Percentiles rank a stretch among this genome's conserved stretches.
Evolutionary conservation across 2,888 invertebrate genomes (phyloP).

Genomic region (Eupithecia exiguata): DNA sequence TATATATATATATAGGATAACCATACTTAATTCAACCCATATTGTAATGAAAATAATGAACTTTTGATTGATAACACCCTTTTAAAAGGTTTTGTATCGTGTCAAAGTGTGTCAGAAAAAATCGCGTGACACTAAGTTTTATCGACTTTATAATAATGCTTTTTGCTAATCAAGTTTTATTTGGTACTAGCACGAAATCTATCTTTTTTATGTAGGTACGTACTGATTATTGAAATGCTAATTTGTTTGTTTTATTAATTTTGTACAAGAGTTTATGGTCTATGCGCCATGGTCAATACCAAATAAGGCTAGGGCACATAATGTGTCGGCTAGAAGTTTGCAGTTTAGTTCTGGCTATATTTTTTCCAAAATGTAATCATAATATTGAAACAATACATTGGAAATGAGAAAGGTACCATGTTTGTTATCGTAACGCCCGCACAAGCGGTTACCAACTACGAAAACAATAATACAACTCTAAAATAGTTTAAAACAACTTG

Average conservation of each 20-base stretch:
- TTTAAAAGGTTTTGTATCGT: slow-evolving; percentile 32
- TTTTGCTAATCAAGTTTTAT: slow-evolving; percentile 31
- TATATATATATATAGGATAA: not conserved
- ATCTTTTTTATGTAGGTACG: not conserved
- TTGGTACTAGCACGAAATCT: slow-evolving; percentile 6
- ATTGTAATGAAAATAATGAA: not conserved
- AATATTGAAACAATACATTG: not conserved
- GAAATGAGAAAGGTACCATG: not conserved
- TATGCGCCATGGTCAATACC: not conserved
- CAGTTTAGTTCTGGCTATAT: not conserved
- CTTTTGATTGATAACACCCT: slow-evolving; percentile 6
- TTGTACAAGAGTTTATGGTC: not conserved
- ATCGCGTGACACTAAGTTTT: slow-evolving; percentile 53
- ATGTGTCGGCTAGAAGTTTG: not conserved
- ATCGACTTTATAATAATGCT: slow-evolving; percentile 55
- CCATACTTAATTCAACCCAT: not conserved
- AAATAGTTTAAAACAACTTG: slow-evolving; percentile 27
- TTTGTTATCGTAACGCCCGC: slow-evolving; percentile 48
- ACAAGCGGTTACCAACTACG: slow-evolving; percentile 45
- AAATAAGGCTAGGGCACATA: not conserved
- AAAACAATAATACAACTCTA: slow-evolving; percentile 27
- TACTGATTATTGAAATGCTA: not conserved
- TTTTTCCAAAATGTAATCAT: not conserved
- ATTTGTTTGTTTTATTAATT: not conserved
- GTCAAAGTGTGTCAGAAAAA: slow-evolving; percentile 37